Base-by-base conservation (phyloP, 2,888 invertebrate species). In the Sturmia bella region DNA sequence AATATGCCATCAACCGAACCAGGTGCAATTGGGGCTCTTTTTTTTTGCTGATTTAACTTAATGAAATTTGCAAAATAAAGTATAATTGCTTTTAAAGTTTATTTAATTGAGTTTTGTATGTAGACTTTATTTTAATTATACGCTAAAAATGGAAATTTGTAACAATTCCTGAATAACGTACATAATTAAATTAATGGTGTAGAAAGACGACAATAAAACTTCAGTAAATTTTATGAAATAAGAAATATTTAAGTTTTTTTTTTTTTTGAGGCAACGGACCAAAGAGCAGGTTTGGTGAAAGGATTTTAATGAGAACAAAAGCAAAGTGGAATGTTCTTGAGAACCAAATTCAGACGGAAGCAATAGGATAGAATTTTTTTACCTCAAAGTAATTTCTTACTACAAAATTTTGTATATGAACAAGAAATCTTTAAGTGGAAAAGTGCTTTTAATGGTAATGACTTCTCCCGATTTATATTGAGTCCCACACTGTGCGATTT, bases 11-110 rank as follows among this genome's bases (percentile, higher is more conserved):
- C 52, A 41, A 37, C 56, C 15, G 59, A 43, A 72, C 43, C 78
- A 78, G 78, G 64, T 78, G 78, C 78, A 75, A 52, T 75, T 52
- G 48, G 39, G 15, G 52, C 13, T 13, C 17, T 43, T 32, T 61
- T 56, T 63, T 54, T 63, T 37, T 32, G 24, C 37, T 57, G 57
- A 72, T 64, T 74, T 74, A 64, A 74, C 56, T 64, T 64, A 64
- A 56, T 64, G 64, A 64, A 64, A 56, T 48, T 61, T 64, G 37
- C 37, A 64, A 56, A 32, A 54, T 45, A 73, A 24, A 61, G 19
- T 32, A 48, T 48, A 66, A 57, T 66, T 74, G 66, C 3, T 52
- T 59, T n/a, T 43, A 24, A 50, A 39, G 48, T 75, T 57, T 27
- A 45, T 52, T 76, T 45, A 61, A 61, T 69, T 54, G 41, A 43